Conservation (phyloP, 53 echinoderm and acorn worm species). For the Apostichopus leukothele region DNA sequence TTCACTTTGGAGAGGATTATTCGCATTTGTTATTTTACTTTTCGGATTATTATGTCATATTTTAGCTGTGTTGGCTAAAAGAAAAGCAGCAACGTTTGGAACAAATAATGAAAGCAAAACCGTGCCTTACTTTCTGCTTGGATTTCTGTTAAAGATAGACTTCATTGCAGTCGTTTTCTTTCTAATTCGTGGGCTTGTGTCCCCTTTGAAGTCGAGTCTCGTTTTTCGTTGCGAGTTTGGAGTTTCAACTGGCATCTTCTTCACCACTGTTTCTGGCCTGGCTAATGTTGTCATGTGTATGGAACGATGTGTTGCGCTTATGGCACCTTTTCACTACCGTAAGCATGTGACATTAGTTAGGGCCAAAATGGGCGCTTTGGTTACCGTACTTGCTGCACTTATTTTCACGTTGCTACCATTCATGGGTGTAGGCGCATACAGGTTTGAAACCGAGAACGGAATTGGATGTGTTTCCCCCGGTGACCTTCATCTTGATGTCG, state of each 20-base stretch:
- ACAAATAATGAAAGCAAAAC: not conserved
- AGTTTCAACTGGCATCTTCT: slow-evolving; percentile 59
- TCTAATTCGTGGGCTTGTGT: slow-evolving; percentile 46
- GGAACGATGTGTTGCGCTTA: slow-evolving; percentile 65
- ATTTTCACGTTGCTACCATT: slow-evolving; percentile 50
- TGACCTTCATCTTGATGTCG: slow-evolving; percentile 37
- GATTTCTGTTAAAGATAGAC: slow-evolving; percentile 56
- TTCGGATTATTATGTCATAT: slow-evolving; percentile 58
- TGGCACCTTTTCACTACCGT: slow-evolving; percentile 66
- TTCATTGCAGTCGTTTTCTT: slow-evolving; percentile 59
- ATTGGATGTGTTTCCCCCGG: slow-evolving; percentile 64
- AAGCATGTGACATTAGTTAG: slow-evolving; percentile 54
- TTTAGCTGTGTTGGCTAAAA: slow-evolving; percentile 58
- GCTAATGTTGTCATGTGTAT: slow-evolving; percentile 66
- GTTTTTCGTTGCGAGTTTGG: slow-evolving; percentile 63
- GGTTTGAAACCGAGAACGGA: not conserved
- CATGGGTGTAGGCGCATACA: slow-evolving; percentile 63
- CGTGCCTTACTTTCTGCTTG: slow-evolving; percentile 51
- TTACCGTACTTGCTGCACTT: slow-evolving; percentile 38
- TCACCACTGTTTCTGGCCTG: slow-evolving; percentile 63
- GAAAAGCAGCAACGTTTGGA: slow-evolving; percentile 3
- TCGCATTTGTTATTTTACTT: not conserved
- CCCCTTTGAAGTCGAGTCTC: not conserved
- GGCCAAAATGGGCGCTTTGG: slow-evolving; percentile 48
- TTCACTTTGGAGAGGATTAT: not conserved